phyloP scores from a whole-genome alignment of 2,797 vertebrate genomes.

The Hoplostethus mediterraneus region DNA sequence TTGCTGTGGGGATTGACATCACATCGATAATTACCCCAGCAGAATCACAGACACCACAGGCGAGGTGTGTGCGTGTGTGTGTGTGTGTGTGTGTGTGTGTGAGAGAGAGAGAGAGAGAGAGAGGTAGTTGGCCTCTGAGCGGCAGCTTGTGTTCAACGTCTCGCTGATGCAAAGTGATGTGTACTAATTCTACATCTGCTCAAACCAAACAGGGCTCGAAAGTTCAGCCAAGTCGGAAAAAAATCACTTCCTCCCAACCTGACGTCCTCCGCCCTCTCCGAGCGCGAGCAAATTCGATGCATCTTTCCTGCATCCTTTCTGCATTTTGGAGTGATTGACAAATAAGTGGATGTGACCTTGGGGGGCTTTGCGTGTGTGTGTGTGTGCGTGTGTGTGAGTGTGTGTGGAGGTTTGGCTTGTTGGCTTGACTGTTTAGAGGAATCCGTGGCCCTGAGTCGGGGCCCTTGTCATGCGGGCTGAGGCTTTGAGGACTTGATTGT shows the following conservation, averaged over 20 bases:
- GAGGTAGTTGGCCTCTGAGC: conserved; percentile 67
- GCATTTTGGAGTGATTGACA: conserved; percentile 64
- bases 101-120: conserved; percentile 44
- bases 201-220: conserved; percentile 75
- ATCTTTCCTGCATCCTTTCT: conserved; percentile 52
- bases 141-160: conserved; percentile 76
- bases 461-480: conserved; percentile 70
- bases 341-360: conserved; percentile 69
- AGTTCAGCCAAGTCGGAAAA: conserved; percentile 74
- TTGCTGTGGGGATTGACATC: conserved; percentile 65
- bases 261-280: conserved; percentile 32
- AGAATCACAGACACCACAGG: conserved; percentile 54
- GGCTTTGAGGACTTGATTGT: conserved; percentile 75
- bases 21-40: conserved; percentile 61
- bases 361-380: conserved; percentile 30
- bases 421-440: conserved; percentile 69
- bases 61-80: conserved; percentile 48
- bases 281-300: conserved; percentile 38
- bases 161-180: conserved; percentile 83
- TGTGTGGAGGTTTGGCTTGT: conserved; percentile 53
- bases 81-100: conserved; percentile 53
- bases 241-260: conserved; percentile 59
- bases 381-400: conserved; percentile 26
- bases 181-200: conserved; percentile 84
- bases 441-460: conserved; percentile 72